Conservation (phyloP, 2,888 invertebrate species). For the Eustalomyia histrio region DNA sequence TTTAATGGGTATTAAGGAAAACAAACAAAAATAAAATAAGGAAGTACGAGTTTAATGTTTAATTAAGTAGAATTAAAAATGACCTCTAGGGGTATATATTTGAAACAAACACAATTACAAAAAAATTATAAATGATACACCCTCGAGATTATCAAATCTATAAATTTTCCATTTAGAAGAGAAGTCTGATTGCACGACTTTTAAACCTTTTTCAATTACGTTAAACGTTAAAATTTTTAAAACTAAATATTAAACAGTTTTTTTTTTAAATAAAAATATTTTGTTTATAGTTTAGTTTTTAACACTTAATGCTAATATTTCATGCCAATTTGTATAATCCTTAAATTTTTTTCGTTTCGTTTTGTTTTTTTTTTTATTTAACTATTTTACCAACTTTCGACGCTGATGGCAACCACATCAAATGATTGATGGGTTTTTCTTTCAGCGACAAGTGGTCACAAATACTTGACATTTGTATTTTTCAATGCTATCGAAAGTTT, state of each 20-base stretch:
- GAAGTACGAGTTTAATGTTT: not conserved
- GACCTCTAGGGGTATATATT: not conserved
- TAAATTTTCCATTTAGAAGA: too few species aligned
- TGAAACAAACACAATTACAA: too few species aligned
- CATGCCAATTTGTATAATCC: not conserved
- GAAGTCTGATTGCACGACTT: too few species aligned
- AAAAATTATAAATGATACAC: too few species aligned
- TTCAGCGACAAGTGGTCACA: conserved; percentile 62
- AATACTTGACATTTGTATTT: conserved; percentile 60
- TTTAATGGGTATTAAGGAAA: not conserved
- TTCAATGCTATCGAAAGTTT: conserved; percentile 53
- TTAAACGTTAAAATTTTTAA: too few species aligned
- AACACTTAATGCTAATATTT: not conserved
- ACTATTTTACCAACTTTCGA: conserved; percentile 25
- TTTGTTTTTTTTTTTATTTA: conserved; percentile 1
- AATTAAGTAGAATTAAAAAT: not conserved
- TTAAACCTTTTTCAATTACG: too few species aligned
- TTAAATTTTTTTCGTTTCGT: not conserved
- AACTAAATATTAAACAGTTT: too few species aligned
- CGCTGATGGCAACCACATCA: conserved; percentile 47
- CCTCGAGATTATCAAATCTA: too few species aligned
- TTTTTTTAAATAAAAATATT: not conserved
- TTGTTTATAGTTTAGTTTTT: not conserved
- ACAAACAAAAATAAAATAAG: not conserved
- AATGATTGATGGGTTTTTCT: conserved; percentile 58